Base-by-base conservation (phyloP, 2,113 vertebrate genomes). In the Dicentrarchus labrax region DNA sequence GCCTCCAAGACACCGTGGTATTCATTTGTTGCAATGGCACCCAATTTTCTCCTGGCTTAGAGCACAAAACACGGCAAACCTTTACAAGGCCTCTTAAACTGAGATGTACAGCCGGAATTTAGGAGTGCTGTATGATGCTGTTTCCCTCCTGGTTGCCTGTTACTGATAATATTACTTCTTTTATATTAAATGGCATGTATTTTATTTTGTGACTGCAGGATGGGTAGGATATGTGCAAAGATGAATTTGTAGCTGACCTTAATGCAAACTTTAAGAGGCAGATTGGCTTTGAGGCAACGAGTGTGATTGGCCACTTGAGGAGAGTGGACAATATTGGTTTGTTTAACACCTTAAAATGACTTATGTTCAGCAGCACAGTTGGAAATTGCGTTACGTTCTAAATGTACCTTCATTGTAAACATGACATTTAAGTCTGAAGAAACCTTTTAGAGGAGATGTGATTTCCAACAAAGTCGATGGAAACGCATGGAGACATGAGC, bases 11-110 rank as follows among this genome's bases (percentile, higher is more conserved):
- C 87, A 80, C 48, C 22, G 89, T 69, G 67, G 87, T 90, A 85
- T 93, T 93, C 89, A 93, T 92, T 91, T 91, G 91, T 91, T 86
- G 83, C 89, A 88, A 78, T 75, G 78, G 89, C 86, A 89, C 90
- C 86, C 89, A 91, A 91, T 91, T 90, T 94, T 88, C 77, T 88
- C 72, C 73, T 81, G 12, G 85, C 90, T 90, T 51, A 22, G 51
- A 88, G 88, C 80, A 36, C 48, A 76, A 64, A 75, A 72, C 57
- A 71, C 68, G 45, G 84, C 45, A 10, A 84, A 84, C 91, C 77
- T 84, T 82, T 83, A 80, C 66, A 57, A 82, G 84, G 57, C 68
- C 66, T 66, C 80, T 82, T 81, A 86, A 85, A 86, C 41, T 4
- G 85, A 89, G 84, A 90, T 38, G 71, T 86, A 88, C 76, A 61